These are phyloP conservation scores for Myiagra hebetior DNA, from an alignment of 2,113 vertebrate species.

Conservation along the genomic window DNA sequence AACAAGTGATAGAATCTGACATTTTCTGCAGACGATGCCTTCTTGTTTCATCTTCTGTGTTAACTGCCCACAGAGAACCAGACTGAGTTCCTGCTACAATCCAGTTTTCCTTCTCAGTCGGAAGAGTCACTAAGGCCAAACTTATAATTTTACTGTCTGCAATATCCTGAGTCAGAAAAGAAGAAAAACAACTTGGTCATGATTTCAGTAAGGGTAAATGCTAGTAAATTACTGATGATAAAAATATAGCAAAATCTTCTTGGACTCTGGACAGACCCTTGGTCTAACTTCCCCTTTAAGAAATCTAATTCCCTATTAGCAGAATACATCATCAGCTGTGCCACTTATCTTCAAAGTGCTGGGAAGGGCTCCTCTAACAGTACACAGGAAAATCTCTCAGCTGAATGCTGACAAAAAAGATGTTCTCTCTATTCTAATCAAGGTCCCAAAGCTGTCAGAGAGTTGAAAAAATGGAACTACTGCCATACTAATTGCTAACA, in stretches of 20 bases:
- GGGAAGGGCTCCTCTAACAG: neutral
- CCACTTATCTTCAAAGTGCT: neutral
- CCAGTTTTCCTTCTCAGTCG: constrained; percentile 81
- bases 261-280: neutral
- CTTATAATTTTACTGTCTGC: constrained; percentile 86
- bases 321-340: neutral
- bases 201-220: neutral
- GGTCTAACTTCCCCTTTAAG: neutral
- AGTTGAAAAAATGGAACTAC: neutral
- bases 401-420: neutral
- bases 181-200: neutral
- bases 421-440: neutral
- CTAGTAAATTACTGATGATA: neutral
- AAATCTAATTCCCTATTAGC: neutral
- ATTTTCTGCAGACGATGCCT: constrained; percentile 83
- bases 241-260: neutral
- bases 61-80: constrained; percentile 82
- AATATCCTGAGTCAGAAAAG: constrained; percentile 73
- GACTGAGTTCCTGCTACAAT: constrained; percentile 89
- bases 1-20: constrained; percentile 87
- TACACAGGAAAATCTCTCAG: neutral
- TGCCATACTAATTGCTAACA: neutral
- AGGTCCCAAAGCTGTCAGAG: neutral
- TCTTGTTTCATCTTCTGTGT: constrained; percentile 64
- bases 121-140: constrained; percentile 79